These are phyloP conservation scores for Otus scops DNA, from an alignment of 2,797 vertebrate species.

Conservation along the genomic window DNA sequence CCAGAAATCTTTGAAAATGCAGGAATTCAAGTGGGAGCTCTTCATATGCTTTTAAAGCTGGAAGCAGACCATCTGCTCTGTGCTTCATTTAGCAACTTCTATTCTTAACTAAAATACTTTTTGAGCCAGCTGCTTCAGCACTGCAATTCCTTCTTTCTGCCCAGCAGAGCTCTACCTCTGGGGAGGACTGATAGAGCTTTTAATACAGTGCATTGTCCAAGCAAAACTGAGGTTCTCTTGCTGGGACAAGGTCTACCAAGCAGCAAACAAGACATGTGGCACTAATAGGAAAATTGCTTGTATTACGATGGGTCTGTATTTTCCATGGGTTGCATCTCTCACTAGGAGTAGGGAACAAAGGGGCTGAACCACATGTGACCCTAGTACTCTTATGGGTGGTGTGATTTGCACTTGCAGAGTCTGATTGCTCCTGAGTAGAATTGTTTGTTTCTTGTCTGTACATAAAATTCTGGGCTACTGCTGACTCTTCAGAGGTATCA, in stretches of 20 bases:
- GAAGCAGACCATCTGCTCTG: constrained; percentile 43
- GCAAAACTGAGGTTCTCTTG: neutral
- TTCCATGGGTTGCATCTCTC: neutral
- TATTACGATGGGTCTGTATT: neutral
- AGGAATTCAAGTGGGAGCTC: constrained; percentile 24
- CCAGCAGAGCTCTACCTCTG: constrained; percentile 17
- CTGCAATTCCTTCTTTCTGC: constrained; percentile 16
- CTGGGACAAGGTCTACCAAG: neutral
- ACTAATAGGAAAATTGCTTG: neutral
- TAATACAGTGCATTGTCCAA: neutral
- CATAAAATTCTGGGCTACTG: neutral
- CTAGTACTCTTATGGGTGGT: neutral
- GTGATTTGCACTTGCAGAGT: neutral
- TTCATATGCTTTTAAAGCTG: constrained; percentile 35
- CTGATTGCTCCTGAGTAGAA: neutral
- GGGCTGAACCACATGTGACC: neutral
- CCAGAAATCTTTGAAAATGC: constrained; percentile 1
- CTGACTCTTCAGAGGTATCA: neutral
- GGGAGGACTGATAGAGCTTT: neutral
- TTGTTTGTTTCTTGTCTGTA: neutral
- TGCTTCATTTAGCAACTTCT: constrained; percentile 54
- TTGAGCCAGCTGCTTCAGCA: constrained; percentile 33
- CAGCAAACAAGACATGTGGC: neutral
- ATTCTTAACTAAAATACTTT: constrained; percentile 51
- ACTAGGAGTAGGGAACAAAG: neutral